These are phyloP conservation scores for Agrotis exclamationis DNA, from an alignment of 2,888 invertebrate species.

Conservation along the genomic window DNA sequence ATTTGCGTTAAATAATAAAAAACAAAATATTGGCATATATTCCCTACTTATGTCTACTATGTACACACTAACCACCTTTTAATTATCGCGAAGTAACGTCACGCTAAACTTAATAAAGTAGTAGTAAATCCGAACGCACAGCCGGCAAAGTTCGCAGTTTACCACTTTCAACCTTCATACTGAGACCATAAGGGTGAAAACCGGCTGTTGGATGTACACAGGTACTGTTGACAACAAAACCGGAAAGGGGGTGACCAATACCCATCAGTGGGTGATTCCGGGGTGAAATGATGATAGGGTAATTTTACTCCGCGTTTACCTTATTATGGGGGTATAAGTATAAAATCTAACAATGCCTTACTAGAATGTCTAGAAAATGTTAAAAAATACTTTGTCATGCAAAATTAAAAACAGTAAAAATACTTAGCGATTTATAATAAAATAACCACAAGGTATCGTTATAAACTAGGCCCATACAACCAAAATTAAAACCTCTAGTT, in stretches of 20 bases:
- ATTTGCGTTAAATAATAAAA: not conserved
- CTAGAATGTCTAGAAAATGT: not conserved
- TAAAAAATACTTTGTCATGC: not conserved
- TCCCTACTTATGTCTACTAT: slow-evolving; percentile 8
- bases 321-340: not conserved
- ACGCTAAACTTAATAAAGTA: not conserved
- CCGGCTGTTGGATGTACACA: too few relatives aligned
- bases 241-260: too few relatives aligned
- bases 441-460: not conserved
- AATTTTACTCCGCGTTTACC: not conserved
- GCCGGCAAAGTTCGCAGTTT: too few relatives aligned
- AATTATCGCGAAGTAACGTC: not conserved
- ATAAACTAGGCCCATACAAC: not conserved
- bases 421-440: not conserved
- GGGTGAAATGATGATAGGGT: too few relatives aligned
- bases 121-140: too few relatives aligned
- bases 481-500: not conserved
- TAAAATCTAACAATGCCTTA: not conserved
- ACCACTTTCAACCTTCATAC: too few relatives aligned
- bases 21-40: not conserved
- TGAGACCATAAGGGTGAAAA: too few relatives aligned
- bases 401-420: not conserved
- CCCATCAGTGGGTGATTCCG: too few relatives aligned
- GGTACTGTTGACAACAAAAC: too few relatives aligned
- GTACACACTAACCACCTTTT: not conserved